phyloP scores from a whole-genome alignment of 2,113 vertebrate species.

The Leuciscus idus region DNA sequence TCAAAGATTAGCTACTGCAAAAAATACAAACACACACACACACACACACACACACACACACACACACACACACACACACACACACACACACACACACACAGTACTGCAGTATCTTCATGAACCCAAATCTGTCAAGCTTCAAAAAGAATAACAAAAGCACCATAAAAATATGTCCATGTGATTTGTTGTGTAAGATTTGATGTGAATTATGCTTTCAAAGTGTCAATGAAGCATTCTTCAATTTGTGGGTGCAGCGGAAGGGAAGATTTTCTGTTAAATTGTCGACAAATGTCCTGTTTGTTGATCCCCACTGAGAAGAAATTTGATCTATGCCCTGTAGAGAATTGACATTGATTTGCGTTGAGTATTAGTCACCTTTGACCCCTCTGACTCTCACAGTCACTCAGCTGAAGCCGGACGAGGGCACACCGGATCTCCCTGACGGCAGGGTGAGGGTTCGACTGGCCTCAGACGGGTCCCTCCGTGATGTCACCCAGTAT shows the following conservation, averaged over 20 bases:
- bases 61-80: no score
- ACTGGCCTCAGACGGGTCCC: conserved; percentile 72
- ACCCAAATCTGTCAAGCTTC: neutral
- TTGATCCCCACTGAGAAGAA: neutral
- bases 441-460: conserved; percentile 82
- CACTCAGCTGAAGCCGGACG: conserved; percentile 91
- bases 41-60: neutral
- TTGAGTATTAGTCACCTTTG: neutral
- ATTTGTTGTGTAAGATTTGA: neutral
- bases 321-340: neutral
- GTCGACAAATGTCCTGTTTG: neutral
- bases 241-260: no score
- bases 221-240: neutral
- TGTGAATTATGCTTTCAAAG: neutral
- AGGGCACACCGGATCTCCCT: conserved; percentile 87
- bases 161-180: neutral
- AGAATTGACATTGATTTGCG: neutral
- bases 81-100: neutral
- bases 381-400: conserved; percentile 72
- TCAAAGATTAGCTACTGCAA: neutral
- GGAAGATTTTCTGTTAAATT: no score
- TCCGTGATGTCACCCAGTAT: conserved; percentile 81
- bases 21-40: neutral
- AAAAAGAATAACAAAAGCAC: neutral
- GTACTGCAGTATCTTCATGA: no score